Percentiles rank a stretch among this genome's conserved stretches.
These are phyloP conservation scores for Opisthocomus hoazin DNA, from an alignment of 2,113 vertebrate genomes.

Conservation along the genomic window DNA sequence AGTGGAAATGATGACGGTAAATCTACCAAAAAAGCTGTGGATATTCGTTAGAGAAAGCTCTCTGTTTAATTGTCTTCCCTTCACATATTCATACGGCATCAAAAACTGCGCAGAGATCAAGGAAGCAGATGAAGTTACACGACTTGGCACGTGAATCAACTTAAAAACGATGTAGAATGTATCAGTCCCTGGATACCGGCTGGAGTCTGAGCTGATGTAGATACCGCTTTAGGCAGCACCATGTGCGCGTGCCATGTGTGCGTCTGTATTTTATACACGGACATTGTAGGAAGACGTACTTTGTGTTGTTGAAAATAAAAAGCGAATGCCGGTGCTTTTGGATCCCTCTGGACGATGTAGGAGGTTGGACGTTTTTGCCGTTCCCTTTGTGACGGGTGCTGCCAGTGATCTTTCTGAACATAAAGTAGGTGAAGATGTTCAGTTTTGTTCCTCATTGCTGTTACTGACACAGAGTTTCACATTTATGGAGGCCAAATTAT, in stretches of 20 bases:
- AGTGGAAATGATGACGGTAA: background rate
- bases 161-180: background rate
- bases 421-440: background rate
- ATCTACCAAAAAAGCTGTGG: background rate
- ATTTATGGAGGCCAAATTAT: background rate
- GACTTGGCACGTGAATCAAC: background rate
- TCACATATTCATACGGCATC: background rate
- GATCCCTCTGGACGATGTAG: background rate
- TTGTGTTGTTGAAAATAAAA: background rate
- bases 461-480: background rate
- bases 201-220: background rate
- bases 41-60: background rate
- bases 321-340: accelerated
- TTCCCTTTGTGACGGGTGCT: background rate
- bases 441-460: background rate
- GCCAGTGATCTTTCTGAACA: background rate
- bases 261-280: background rate
- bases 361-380: accelerated
- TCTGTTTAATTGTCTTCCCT: background rate
- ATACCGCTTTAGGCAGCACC: background rate
- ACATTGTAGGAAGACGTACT: background rate
- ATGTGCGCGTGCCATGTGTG: accelerated
- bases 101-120: background rate
- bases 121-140: background rate
- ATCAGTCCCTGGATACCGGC: background rate